Percentiles rank a stretch among this genome's conserved stretches.
Conservation (phyloP, 2,888 invertebrate species). For the Bruchidius siliquastri region DNA sequence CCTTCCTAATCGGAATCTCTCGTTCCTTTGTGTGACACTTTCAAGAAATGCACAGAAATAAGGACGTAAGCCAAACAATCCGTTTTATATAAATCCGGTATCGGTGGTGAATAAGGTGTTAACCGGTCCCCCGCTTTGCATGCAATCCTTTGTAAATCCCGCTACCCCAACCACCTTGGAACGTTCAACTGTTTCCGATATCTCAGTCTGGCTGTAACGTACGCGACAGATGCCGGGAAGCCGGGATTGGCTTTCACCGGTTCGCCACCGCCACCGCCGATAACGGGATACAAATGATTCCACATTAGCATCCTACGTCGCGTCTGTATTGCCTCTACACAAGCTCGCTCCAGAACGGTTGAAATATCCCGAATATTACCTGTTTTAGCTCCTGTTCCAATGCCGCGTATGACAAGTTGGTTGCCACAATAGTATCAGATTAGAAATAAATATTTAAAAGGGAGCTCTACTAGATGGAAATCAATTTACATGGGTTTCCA, state of each 20-base stretch:
- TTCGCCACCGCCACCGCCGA: neutral
- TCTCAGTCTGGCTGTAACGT: neutral
- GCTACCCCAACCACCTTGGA: neutral
- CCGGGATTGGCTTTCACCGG: neutral
- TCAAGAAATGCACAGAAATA: too few relatives aligned
- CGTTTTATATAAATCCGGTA: too few relatives aligned
- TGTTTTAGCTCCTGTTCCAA: too few relatives aligned
- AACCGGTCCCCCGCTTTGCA: neutral
- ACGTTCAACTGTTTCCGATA: neutral
- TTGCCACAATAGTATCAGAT: too few relatives aligned
- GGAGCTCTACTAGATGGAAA: too few relatives aligned
- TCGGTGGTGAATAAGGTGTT: too few relatives aligned
- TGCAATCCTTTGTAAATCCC: neutral
- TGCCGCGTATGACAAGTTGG: too few relatives aligned
- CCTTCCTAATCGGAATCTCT: too few relatives aligned
- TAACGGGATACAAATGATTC: neutral
- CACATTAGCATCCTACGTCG: neutral
- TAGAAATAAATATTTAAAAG: too few relatives aligned
- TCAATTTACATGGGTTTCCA: too few relatives aligned
- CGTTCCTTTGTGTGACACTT: too few relatives aligned
- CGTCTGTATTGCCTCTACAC: slow-evolving; percentile 24
- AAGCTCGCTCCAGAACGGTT: slow-evolving; percentile 26
- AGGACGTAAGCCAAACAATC: too few relatives aligned
- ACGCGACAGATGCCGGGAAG: neutral
- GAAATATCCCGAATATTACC: slow-evolving; percentile 24